Evolutionary conservation across 2,888 invertebrate genomes (phyloP).

Genomic region (Pemphredon lugubris): DNA sequence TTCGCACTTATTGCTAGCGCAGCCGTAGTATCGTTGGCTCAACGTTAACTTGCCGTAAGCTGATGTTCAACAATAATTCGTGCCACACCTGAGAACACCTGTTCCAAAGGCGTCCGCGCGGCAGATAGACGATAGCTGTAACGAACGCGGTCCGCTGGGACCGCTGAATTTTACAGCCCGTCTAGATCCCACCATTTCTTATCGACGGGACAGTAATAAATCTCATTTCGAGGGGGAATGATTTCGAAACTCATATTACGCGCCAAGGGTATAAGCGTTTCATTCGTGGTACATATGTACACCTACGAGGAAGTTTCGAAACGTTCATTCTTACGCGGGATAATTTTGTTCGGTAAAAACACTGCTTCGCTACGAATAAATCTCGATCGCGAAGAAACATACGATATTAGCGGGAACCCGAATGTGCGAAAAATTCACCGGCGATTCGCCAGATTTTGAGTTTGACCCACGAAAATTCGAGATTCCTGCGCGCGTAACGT

Average conservation of each 20-base stretch:
- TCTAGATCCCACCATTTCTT: conserved; percentile 14
- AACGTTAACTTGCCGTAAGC: conserved; percentile 39
- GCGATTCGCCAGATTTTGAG: too few relatives aligned
- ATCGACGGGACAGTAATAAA: conserved; percentile 6
- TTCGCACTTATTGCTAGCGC: conserved; percentile 47
- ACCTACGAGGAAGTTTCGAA: too few relatives aligned
- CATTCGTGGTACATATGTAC: too few relatives aligned
- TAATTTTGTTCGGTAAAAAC: too few relatives aligned
- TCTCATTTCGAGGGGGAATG: conserved; percentile 8
- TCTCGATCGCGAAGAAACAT: too few relatives aligned
- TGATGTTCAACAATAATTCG: conserved; percentile 58
- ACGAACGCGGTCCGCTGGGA: conserved; percentile 15
- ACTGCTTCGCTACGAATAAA: too few relatives aligned
- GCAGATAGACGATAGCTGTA: conserved; percentile 22
- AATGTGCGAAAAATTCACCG: too few relatives aligned
- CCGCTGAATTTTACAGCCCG: conserved; percentile 20
- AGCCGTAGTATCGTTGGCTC: conserved; percentile 42
- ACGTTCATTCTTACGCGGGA: too few relatives aligned
- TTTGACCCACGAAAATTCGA: too few relatives aligned
- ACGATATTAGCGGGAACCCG: too few relatives aligned
- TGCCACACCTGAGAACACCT: conserved; percentile 55
- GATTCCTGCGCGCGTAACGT: too few relatives aligned
- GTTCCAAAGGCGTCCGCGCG: conserved; percentile 39
- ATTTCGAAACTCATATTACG: background rate
- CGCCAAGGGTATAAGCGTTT: too few relatives aligned